These are phyloP conservation scores for Phylloscopus whistleri DNA, from an alignment of 2,113 vertebrate genomes.

Conservation along the genomic window DNA sequence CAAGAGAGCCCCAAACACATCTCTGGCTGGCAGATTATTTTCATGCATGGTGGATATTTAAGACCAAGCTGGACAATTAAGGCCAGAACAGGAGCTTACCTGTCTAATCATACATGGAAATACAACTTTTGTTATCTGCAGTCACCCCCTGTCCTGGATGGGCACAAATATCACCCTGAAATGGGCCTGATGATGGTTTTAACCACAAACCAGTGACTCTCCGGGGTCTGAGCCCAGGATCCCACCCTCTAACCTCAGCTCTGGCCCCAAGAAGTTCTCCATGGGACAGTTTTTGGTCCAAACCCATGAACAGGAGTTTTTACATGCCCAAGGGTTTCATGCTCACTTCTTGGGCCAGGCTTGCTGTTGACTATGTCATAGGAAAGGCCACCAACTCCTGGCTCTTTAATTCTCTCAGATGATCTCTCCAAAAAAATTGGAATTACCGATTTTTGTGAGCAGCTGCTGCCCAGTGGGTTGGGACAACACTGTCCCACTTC, in stretches of 20 bases:
- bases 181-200: background rate
- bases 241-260: background rate
- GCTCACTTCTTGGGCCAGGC: background rate
- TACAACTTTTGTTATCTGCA: background rate
- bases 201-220: background rate
- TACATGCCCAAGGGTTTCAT: background rate
- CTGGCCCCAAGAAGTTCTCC: background rate
- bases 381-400: constrained; percentile 22
- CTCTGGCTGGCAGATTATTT: background rate
- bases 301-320: background rate
- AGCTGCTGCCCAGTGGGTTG: background rate
- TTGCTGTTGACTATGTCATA: background rate
- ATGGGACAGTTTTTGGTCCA: background rate
- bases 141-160: background rate
- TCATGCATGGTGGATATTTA: accelerated
- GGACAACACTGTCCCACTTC: background rate
- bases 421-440: background rate
- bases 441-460: background rate
- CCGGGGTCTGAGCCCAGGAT: background rate
- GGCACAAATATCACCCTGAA: background rate
- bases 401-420: constrained; percentile 50
- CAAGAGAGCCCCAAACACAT: background rate
- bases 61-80: background rate
- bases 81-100: background rate
- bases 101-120: background rate